Base-by-base conservation (phyloP, 2,888 invertebrate species). In the Acleris sparsana region DNA sequence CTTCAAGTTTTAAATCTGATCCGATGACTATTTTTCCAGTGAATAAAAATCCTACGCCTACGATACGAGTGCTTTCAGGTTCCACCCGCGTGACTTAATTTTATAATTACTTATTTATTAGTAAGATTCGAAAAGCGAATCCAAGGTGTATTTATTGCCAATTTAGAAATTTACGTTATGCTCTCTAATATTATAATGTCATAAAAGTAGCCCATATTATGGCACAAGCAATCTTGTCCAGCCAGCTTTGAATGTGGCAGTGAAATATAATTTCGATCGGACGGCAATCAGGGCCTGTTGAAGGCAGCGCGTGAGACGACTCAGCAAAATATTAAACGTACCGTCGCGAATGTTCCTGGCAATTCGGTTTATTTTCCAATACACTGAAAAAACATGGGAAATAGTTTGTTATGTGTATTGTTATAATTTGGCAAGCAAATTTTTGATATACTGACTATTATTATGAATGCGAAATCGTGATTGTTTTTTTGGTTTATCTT, bases 221-320 rank as follows among this genome's bases (percentile, higher is more conserved):
- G 78, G 80, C 39, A 43, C 79, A 81, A 78, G 87, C 88, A 88
- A 90, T 90, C 89, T 89, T 87, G 88, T 85, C 85, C 84, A 75
- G 84, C 71, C 70, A 84, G 87, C 85, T 90, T 89, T 90, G 92
- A 89, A 91, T 92, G 89, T 89, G 86, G 86, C 83, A 82, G 84
- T 84, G 87, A 91, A 90, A 92, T 92, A 92, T 93, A 91, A 92
- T 93, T 92, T 86, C 89, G 91, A 92, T 93, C 86, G 89, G 88
- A 85, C 88, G 83, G 89, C 93, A 93, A 93, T 93, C 93, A 93
- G 88, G 84, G 82, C 76, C 90, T 84, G 93, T 93, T 92, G 91
- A 92, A 91, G 90, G 84, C 79, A 85, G 87, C 83, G 91, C 93
- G 93, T 93, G 93, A 91, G 88, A 76, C 77, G 93, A 92, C 86